Base-by-base conservation (phyloP, 2,113 vertebrate species). In the Rhagologus leucostigma region DNA sequence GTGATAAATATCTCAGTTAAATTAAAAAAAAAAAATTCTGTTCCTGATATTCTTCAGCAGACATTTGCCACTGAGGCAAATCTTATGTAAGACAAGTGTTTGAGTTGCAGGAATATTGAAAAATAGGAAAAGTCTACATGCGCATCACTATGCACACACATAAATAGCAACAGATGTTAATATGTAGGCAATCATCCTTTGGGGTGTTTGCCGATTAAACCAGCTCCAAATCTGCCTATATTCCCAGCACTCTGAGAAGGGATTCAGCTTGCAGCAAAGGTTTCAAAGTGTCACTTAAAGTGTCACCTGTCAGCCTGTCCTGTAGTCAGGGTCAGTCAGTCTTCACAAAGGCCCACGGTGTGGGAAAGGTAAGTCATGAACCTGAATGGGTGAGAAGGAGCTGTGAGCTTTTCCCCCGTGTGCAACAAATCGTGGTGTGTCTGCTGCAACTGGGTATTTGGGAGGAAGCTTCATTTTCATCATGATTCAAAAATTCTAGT, bases 401-500 rank as follows among this genome's bases (percentile, higher is more conserved):
- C 26, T 2, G 6, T 9, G 16, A 23, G 5, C 11, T 73, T 63
- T 76, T 22, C 13, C 24, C 30, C 11, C 5, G 6, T 2, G 13
- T 57, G 10, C 19, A 63, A 13, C 9, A 63, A 55, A 59, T 39
- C 0, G 0, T 21, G 8, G 8, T 56, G 29, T 47, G 5, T 55
- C 67, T 56, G 50, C 47, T 78, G 39, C 33, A 74, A 15, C 0
- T 74, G 12, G 17, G 5, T 56, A 26, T 49, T 60, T 90, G 60
- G 60, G 37, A 82, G 26, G 35, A 75, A 82, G 53, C 27, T 26
- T 83, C 14, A 30, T 59, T 90, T 90, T 78, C 63, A 35, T 50
- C 7, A 55, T 56, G 3, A 39, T 37, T 67, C 26, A 47, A 60
- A 87, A 90, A 59, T 55, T 56, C 35, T 67, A 4, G 15, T 46